A percentile compares a stretch with the other conserved stretches of the same genome.
Evolutionary conservation across 2,113 vertebrate species (phyloP).

Genomic region (Malurus elegans): DNA sequence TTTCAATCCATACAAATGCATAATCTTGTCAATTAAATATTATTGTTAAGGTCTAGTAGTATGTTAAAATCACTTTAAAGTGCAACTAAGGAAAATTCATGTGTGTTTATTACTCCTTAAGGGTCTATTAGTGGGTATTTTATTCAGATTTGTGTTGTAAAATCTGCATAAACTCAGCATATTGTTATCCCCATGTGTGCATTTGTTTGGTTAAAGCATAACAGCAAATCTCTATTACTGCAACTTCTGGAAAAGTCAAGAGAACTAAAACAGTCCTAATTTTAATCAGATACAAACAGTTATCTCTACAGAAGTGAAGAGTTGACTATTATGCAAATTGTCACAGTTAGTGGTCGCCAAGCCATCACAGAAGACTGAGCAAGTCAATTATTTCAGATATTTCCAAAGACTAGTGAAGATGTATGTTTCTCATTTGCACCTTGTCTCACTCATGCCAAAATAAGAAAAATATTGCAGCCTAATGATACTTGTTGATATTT

Average conservation of each 20-base stretch:
- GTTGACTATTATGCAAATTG: constrained; percentile 86
- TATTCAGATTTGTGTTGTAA: constrained; percentile 85
- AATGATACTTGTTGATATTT: constrained; percentile 74
- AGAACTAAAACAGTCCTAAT: constrained; percentile 81
- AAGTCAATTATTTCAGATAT: constrained; percentile 82
- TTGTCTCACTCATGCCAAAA: constrained; percentile 68
- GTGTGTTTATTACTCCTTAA: constrained; percentile 85
- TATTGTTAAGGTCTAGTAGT: constrained; percentile 86
- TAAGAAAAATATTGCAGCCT: constrained; percentile 72
- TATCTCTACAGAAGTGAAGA: constrained; percentile 81
- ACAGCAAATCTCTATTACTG: constrained; percentile 85
- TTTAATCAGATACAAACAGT: constrained; percentile 84
- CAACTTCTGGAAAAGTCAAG: constrained; percentile 83
- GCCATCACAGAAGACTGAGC: constrained; percentile 79
- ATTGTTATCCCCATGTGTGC: constrained; percentile 84
- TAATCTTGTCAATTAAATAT: constrained; percentile 88
- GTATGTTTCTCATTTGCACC: constrained; percentile 68
- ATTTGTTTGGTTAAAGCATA: constrained; percentile 86
- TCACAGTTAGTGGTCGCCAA: constrained; percentile 81
- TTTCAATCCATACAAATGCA: constrained; percentile 82
- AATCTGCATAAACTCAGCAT: constrained; percentile 89
- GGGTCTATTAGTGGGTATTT: constrained; percentile 86
- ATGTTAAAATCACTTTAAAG: constrained; percentile 85
- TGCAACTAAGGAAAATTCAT: constrained; percentile 84
- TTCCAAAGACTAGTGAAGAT: constrained; percentile 82